phyloP scores from a whole-genome alignment of 1,140 invertebrate species.

The Diorhabda sublineata region DNA sequence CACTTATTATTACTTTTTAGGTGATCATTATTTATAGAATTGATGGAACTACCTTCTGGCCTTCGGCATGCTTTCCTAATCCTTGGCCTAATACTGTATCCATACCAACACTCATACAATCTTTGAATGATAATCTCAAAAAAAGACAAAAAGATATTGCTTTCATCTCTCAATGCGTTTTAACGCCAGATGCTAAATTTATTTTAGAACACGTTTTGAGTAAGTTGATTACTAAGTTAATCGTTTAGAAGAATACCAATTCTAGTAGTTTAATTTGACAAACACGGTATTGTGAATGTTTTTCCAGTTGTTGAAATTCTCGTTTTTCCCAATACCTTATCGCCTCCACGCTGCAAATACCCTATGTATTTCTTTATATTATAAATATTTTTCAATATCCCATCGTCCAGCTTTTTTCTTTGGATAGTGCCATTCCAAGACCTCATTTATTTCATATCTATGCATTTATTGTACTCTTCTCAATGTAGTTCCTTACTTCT shows the following conservation, averaged over 20 bases:
- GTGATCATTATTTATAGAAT: constrained; percentile 64
- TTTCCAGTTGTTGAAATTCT: too few species aligned
- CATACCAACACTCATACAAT: constrained; percentile 55
- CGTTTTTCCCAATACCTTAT: too few species aligned
- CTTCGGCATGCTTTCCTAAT: constrained; percentile 61
- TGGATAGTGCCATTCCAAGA: too few species aligned
- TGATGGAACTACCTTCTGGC: constrained; percentile 58
- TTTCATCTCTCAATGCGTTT: constrained; percentile 72
- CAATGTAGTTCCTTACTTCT: too few species aligned
- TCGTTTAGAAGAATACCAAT: background rate
- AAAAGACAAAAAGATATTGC: constrained; percentile 55
- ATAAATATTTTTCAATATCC: too few species aligned
- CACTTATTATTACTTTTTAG: constrained; percentile 41
- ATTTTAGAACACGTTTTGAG: background rate
- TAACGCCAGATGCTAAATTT: constrained; percentile 62
- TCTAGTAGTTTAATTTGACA: too few species aligned
- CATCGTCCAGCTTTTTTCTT: too few species aligned
- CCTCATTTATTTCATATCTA: too few species aligned
- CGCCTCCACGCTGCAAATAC: too few species aligned
- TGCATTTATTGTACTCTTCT: too few species aligned
- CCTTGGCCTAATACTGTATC: constrained; percentile 76
- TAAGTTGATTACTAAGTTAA: background rate
- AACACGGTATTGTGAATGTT: too few species aligned
- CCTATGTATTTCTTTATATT: too few species aligned
- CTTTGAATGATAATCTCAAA: constrained; percentile 55